These are phyloP conservation scores for Recurvirostra avosetta DNA, from an alignment of 2,113 vertebrate species.

Conservation along the genomic window DNA sequence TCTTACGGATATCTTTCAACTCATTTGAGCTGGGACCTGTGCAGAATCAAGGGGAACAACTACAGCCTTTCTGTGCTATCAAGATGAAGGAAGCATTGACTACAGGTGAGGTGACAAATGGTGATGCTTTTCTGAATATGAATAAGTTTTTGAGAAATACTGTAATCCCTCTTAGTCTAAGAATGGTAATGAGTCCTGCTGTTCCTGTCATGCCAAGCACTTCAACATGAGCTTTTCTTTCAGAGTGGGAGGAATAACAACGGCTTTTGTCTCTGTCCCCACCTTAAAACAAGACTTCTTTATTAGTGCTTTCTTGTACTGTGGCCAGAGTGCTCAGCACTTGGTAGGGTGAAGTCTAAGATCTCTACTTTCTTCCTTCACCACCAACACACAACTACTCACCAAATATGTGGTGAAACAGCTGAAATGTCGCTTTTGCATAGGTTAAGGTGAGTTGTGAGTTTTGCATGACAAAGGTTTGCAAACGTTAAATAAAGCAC, in stretches of 20 bases:
- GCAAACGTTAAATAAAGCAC: not conserved
- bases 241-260: not conserved
- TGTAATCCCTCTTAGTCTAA: not conserved
- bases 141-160: not conserved
- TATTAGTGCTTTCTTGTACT: not conserved
- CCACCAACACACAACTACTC: not conserved
- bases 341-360: not conserved
- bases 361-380: not conserved
- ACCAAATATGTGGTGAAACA: not conserved
- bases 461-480: not conserved
- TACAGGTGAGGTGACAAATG: constrained; percentile 79
- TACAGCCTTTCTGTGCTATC: constrained; percentile 89
- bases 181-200: not conserved
- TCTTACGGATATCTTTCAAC: constrained; percentile 92
- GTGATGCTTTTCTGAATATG: not conserved
- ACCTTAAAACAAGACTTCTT: not conserved
- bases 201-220: not conserved
- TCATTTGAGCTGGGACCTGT: constrained; percentile 87
- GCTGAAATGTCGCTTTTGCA: not conserved
- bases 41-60: constrained; percentile 64
- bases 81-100: constrained; percentile 94
- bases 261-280: not conserved
- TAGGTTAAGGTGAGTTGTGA: not conserved
- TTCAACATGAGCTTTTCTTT: not conserved
- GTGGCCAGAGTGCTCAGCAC: not conserved